Evolutionary conservation across 92 coral and sea anemone genomes (phyloP).

Genomic region (Heliopora coerulea): DNA sequence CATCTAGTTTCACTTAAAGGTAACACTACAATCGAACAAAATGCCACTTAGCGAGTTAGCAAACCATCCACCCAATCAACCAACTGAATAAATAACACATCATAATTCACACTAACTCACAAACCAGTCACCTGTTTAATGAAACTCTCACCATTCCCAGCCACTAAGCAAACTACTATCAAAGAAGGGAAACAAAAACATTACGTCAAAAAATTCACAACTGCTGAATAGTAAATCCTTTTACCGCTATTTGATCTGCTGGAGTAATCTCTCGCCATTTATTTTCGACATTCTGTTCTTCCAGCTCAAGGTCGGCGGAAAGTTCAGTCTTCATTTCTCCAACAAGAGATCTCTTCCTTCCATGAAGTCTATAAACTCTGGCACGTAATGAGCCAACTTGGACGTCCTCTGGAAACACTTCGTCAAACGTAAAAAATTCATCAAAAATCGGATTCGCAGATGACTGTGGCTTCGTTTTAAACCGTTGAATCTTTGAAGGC

Average conservation of each 20-base stretch:
- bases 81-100: no score
- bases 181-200: no score
- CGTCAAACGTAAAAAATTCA: slow-evolving; percentile 16
- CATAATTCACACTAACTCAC: no score
- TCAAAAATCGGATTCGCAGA: slow-evolving; percentile 27
- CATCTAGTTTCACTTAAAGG: no score
- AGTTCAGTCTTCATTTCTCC: slow-evolving; percentile 19
- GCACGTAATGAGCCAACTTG: slow-evolving; percentile 1
- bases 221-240: no score
- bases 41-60: not conserved
- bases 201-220: no score
- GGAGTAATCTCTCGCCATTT: slow-evolving; percentile 22
- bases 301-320: slow-evolving; percentile 12
- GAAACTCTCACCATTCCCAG: no score
- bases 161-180: no score
- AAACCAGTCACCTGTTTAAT: no score
- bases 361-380: slow-evolving; percentile 15
- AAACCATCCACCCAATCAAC: no score
- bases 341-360: slow-evolving; percentile 4
- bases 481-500: slow-evolving; percentile 13
- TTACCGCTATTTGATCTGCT: slow-evolving; percentile 17
- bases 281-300: not conserved
- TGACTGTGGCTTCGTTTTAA: slow-evolving; percentile 20
- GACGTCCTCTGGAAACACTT: slow-evolving; percentile 19
- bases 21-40: no score